Evolutionary conservation across 2,888 invertebrate genomes (phyloP).

Genomic region (Andrena haemorrhoa): DNA sequence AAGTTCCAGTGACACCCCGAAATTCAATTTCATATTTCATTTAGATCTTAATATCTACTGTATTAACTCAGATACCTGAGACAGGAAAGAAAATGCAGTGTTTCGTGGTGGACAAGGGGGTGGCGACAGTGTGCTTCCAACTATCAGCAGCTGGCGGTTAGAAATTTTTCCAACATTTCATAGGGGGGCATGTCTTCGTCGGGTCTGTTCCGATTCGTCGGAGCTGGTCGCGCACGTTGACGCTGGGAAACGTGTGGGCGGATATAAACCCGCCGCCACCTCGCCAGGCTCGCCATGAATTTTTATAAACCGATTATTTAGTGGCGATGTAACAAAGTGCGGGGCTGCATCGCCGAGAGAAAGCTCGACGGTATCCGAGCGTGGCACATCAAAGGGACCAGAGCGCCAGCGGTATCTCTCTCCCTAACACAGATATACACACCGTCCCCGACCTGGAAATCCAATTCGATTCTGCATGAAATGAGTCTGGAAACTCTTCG

Average conservation of each 20-base stretch:
- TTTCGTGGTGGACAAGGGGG: no score
- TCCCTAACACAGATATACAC: slow-evolving; percentile 56
- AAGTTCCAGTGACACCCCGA: no score
- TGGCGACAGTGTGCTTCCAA: no score
- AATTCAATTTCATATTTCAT: no score
- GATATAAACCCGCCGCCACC: slow-evolving; percentile 69
- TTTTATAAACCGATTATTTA: slow-evolving; percentile 84
- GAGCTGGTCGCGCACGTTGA: background rate
- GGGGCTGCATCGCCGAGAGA: slow-evolving; percentile 51
- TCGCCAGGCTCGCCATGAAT: slow-evolving; percentile 77
- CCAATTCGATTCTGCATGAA: slow-evolving; percentile 84
- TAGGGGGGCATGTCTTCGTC: background rate
- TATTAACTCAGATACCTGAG: no score
- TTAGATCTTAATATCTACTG: no score
- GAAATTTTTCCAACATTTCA: no score
- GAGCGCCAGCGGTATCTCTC: slow-evolving; percentile 45
- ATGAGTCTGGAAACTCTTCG: slow-evolving; percentile 81
- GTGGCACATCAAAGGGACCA: slow-evolving; percentile 81
- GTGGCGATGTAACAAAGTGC: slow-evolving; percentile 81
- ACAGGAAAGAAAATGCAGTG: no score
- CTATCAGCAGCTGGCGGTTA: no score
- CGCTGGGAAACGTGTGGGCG: slow-evolving; percentile 44
- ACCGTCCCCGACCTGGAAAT: slow-evolving; percentile 78
- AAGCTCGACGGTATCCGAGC: slow-evolving; percentile 55
- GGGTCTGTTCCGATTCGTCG: slow-evolving; percentile 23